Base-by-base conservation (phyloP, 2,113 vertebrate genomes). In the Percopsis transmontana region DNA sequence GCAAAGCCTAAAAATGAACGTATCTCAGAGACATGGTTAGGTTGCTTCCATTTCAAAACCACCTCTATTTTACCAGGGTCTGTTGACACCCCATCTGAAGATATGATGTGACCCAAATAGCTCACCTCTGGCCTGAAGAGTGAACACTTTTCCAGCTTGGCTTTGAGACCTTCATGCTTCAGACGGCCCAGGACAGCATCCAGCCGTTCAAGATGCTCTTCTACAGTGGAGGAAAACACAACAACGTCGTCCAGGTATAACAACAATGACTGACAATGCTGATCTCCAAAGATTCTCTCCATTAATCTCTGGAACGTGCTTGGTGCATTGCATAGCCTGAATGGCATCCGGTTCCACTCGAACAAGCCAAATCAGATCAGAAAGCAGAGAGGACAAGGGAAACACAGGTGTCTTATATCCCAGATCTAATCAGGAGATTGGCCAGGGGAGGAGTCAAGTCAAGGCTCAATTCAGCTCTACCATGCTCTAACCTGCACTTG, bases 71-170 rank as follows among this genome's bases (percentile, higher is more conserved):
- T 75, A 1, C 21, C 23, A 13, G 62, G 62, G 1, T 70, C 57
- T 0, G 68, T 76, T 0, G 62, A 13, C 0, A 76, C 62, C 2
- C 51, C 52, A 0, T 70, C 23, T 0, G 19, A 47, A 1, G 60
- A 75, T 3, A 61, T 60, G 1, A 62, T 19, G n/a, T 54, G 67
- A 0, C 61, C 66, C 48, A 70, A 1, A 18, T 70, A 66, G 21
- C 8, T 19, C 14, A 69, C 72, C 39, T 69, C 60, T 7, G 13
- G 27, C 3, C 10, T 19, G 19, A 75, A 69, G 54, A 65, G 0
- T 6, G 16, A 2, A 13, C 51, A 62, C 23, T 63, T 68, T 2
- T 62, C 64, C 52, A 66, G 9, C 38, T 62, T 61, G 1, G 10
- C 44, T 8, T 64, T 68, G 1, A 58, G 60, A 0, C 44, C 38